Evolutionary conservation across 2,797 vertebrate species (phyloP).

Genomic region (Rhabdophis nuchalis): DNA sequence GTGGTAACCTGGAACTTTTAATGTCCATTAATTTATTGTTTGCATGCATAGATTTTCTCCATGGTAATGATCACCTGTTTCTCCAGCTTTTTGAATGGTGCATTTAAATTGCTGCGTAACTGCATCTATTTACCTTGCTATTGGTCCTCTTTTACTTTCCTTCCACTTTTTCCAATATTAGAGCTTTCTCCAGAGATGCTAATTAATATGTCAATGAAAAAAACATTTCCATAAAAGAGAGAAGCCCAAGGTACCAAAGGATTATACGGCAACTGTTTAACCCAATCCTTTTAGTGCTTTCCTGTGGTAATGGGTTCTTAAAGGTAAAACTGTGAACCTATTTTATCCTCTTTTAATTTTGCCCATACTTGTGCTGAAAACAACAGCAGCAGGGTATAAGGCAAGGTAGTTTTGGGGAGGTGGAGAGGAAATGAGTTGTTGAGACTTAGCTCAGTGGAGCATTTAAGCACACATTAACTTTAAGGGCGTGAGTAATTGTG

Average conservation of each 20-base stretch:
- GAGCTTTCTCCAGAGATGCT: neutral
- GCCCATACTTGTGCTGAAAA: neutral
- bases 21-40: neutral
- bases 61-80: neutral
- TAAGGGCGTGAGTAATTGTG: conserved; percentile 7
- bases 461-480: conserved; percentile 20
- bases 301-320: neutral
- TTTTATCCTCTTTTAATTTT: conserved; percentile 2
- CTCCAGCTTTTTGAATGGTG: neutral
- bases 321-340: neutral
- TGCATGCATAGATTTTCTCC: neutral
- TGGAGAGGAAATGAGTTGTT: conserved; percentile 6
- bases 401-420: neutral
- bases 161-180: neutral
- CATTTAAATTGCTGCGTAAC: neutral
- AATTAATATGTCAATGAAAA: neutral
- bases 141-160: neutral
- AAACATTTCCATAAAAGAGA: neutral
- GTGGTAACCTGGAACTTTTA: neutral
- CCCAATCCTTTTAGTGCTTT: neutral
- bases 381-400: neutral
- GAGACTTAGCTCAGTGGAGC: neutral
- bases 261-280: neutral
- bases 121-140: neutral
- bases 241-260: neutral